Base-by-base conservation (phyloP, 2,113 vertebrate genomes). In the Sphaerodactylus townsendi region DNA sequence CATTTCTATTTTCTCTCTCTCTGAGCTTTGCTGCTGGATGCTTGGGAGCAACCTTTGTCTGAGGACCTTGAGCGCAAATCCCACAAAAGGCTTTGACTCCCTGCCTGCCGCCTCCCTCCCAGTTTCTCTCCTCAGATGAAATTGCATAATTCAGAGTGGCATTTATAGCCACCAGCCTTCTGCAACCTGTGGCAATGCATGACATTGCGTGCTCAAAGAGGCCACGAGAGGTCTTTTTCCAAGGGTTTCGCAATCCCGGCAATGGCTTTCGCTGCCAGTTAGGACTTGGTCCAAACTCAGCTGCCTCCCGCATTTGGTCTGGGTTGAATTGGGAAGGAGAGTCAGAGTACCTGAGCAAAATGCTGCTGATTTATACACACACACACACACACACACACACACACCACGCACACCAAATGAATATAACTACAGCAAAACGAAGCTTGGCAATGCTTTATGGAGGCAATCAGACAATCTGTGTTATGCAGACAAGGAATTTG, bases 131-230 rank as follows among this genome's bases (percentile, higher is more conserved):
- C 94, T 93, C 90, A 92, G 88, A 90, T 86, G 91, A 92, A 91
- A 92, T 92, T 93, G 93, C 90, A 90, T 95, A 93, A 94, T 95
- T 95, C 90, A 91, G 87, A 90, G 88, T 95, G 93, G 93, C 93
- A 93, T 94, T 93, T 95, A 92, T 90, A 93, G 93, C 94, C 92
- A 93, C 91, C 87, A 95, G 92, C 91, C 91, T 91, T 91, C 92
- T 88, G 93, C 92, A 93, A 93, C 92, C 93, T 88, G 91, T 93
- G 89, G 93, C 94, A 95, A 93, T 92, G 92, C 93, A 95, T 94
- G 94, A 94, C 94, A 94, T 95, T 93, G 92, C 92, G 92, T 46
- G 90, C 91, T 94, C 91, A 94, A 94, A 94, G 93, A 93, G 93
- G 94, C 92, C 92, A 14, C 82, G 92, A 95, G 93, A 93, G 94